Percentiles rank a stretch among this genome's conserved stretches.
Evolutionary conservation across 2,888 invertebrate genomes (phyloP).

Genomic region (Acrobasis consociella): DNA sequence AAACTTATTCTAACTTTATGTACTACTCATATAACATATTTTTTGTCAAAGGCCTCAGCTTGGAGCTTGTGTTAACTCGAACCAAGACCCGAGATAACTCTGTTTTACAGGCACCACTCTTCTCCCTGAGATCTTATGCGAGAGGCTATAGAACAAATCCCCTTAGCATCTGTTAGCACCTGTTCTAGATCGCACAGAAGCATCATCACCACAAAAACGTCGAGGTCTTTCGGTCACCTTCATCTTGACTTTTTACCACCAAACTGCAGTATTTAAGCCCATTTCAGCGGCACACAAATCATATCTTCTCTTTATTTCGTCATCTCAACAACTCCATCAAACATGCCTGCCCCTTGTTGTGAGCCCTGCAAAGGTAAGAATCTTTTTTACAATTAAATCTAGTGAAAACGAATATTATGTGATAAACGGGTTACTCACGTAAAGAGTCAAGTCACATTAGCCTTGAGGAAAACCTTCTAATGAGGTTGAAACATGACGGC

Average conservation of each 20-base stretch:
- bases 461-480: too few relatives aligned
- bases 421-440: too few relatives aligned
- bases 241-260: slow-evolving; percentile 14
- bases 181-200: neutral
- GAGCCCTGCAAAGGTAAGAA: slow-evolving; percentile 24
- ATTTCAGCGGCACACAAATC: neutral
- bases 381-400: slow-evolving; percentile 20
- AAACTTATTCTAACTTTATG: too few relatives aligned
- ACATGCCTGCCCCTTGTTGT: slow-evolving; percentile 21
- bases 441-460: too few relatives aligned
- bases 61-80: too few relatives aligned
- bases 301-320: neutral
- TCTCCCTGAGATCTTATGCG: too few relatives aligned
- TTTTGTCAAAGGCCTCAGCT: too few relatives aligned
- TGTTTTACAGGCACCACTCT: too few relatives aligned
- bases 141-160: neutral
- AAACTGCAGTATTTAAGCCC: slow-evolving; percentile 17
- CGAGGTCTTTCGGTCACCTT: slow-evolving; percentile 16
- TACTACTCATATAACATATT: too few relatives aligned
- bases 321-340: neutral
- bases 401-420: neutral
- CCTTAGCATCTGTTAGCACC: neutral
- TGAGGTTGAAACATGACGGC: too few relatives aligned
- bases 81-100: too few relatives aligned
- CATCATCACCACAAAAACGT: slow-evolving; percentile 5